These are phyloP conservation scores for Lissonota sp. DNA, from an alignment of 2,888 invertebrate genomes.

Conservation along the genomic window DNA sequence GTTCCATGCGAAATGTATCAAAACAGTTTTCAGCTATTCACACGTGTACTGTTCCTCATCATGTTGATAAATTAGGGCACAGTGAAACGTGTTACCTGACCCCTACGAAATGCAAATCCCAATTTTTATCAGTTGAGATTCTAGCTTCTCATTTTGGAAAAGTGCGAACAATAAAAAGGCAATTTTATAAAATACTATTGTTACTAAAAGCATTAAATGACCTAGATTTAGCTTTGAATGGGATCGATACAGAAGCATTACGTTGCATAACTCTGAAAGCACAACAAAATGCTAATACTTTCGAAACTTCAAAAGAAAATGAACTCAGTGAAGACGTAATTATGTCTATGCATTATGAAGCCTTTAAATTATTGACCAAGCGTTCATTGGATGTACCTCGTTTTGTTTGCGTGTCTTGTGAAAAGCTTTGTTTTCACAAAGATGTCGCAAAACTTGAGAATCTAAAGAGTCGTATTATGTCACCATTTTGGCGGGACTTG, in stretches of 20 bases:
- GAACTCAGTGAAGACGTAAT: constrained; percentile 62
- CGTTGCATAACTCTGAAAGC: constrained; percentile 21
- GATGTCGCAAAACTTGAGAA: constrained; percentile 53
- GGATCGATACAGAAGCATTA: constrained; percentile 33
- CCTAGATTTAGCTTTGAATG: constrained; percentile 45
- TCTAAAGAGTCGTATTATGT: constrained; percentile 41
- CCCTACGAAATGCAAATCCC: constrained; percentile 55
- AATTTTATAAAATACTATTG: constrained; percentile 36
- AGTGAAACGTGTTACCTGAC: constrained; percentile 39
- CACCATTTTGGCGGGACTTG: constrained; percentile 54
- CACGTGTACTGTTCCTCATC: not conserved
- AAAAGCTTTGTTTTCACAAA: constrained; percentile 65
- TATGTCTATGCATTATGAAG: constrained; percentile 43
- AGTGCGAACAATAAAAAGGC: constrained; percentile 56
- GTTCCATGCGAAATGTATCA: too few relatives aligned
- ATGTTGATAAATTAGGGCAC: constrained; percentile 53
- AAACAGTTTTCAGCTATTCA: too few relatives aligned
- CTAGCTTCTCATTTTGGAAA: constrained; percentile 64
- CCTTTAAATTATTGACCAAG: constrained; percentile 62
- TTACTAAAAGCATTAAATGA: constrained; percentile 16
- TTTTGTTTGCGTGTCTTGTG: not conserved
- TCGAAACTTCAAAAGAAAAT: constrained; percentile 43
- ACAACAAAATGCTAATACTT: constrained; percentile 14
- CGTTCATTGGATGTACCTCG: constrained; percentile 60
- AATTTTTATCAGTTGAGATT: constrained; percentile 57